Evolutionary conservation across 1,140 invertebrate species (phyloP).

Genomic region (Solenopsis fugax): DNA sequence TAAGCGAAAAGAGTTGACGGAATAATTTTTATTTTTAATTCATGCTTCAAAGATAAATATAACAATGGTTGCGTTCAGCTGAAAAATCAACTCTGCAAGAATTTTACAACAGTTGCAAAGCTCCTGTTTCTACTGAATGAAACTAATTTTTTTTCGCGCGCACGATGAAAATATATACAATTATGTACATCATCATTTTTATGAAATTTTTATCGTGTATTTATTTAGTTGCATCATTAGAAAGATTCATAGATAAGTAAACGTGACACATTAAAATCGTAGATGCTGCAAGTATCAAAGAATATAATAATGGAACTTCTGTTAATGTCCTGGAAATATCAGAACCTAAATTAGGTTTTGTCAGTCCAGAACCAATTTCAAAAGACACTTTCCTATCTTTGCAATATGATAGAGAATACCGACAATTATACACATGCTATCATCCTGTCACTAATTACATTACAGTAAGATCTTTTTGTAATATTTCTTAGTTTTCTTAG

Average conservation of each 20-base stretch:
- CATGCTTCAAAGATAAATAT: background rate
- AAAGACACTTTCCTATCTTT: constrained; percentile 85
- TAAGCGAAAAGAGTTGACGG: background rate
- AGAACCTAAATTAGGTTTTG: constrained; percentile 61
- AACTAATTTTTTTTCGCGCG: no score
- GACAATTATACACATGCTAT: constrained; percentile 86
- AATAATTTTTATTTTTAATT: background rate
- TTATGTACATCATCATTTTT: background rate
- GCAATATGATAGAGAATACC: constrained; percentile 85
- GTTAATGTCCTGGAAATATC: constrained; percentile 66
- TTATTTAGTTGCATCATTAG: background rate
- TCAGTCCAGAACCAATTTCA: constrained; percentile 79
- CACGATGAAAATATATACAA: no score
- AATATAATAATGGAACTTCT: constrained; percentile 67
- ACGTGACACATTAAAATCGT: constrained; percentile 53
- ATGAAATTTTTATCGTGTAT: background rate
- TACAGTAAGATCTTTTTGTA: constrained; percentile 82
- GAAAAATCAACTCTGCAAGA: no score
- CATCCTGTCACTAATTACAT: constrained; percentile 85
- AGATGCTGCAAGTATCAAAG: constrained; percentile 79
- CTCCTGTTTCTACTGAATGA: no score
- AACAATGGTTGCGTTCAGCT: background rate
- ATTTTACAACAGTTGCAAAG: no score
- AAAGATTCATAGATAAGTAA: constrained; percentile 7
- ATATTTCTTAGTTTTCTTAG: background rate